These are phyloP conservation scores for Poliocrania exsul DNA, from an alignment of 2,797 vertebrate genomes.

Conservation along the genomic window DNA sequence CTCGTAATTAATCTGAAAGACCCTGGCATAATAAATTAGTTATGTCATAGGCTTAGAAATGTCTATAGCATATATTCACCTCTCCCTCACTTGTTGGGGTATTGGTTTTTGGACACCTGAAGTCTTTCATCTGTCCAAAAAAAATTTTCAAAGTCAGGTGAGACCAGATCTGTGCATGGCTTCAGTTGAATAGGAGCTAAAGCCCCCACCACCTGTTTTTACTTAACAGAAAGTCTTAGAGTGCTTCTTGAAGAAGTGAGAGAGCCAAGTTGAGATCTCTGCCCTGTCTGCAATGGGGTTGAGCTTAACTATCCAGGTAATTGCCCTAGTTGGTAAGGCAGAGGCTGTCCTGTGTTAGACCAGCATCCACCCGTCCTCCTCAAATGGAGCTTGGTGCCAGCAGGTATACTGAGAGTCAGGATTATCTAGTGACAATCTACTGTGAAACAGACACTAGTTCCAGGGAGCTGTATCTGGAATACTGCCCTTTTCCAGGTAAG, in stretches of 20 bases:
- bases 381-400: neutral
- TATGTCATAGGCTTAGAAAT: neutral
- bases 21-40: neutral
- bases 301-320: neutral
- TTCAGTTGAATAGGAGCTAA: neutral
- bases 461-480: neutral
- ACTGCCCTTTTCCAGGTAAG: neutral
- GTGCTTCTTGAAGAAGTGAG: neutral
- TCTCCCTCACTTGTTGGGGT: neutral
- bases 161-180: neutral
- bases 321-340: neutral
- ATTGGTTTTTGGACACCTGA: neutral
- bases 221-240: neutral
- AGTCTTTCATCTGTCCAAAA: neutral
- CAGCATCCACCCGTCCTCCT: neutral
- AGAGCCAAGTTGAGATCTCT: neutral
- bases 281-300: neutral
- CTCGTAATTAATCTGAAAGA: neutral
- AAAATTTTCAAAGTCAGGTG: neutral
- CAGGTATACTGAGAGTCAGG: neutral
- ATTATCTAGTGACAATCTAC: neutral
- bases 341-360: neutral
- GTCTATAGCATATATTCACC: neutral
- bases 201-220: neutral
- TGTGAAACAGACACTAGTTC: neutral